phyloP scores from a whole-genome alignment of 2,888 invertebrate genomes.

The Sycophila texana region DNA sequence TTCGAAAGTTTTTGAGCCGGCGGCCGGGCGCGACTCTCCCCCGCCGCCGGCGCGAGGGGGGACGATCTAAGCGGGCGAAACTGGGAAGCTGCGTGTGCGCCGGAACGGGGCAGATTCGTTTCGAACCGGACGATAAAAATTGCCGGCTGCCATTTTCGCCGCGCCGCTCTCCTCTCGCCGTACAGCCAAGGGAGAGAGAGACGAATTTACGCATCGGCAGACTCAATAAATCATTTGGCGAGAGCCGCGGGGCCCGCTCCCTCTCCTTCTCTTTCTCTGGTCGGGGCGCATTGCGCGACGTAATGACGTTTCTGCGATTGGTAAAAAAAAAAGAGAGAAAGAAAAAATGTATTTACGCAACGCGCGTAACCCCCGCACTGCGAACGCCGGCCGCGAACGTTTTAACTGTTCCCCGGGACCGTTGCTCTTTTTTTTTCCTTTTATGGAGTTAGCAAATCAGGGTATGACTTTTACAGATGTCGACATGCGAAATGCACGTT shows the following conservation, averaged over 20 bases:
- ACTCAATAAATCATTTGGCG: slow-evolving; percentile 23
- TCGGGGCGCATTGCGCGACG: neutral
- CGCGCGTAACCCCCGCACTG: slow-evolving; percentile 17
- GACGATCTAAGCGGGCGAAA: neutral
- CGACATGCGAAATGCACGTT: neutral
- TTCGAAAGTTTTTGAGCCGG: slow-evolving; percentile 28
- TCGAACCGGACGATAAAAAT: slow-evolving; percentile 27
- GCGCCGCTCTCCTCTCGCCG: slow-evolving; percentile 8
- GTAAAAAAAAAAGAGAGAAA: neutral
- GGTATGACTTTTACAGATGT: slow-evolving; percentile 14
- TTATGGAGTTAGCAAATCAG: slow-evolving; percentile 2
- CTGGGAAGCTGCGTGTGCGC: neutral
- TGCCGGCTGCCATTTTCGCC: slow-evolving; percentile 30
- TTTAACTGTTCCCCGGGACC: neutral
- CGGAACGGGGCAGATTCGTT: slow-evolving; percentile 12
- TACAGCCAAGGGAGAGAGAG: slow-evolving; percentile 1
- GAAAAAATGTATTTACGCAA: neutral
- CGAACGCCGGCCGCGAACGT: too few species aligned
- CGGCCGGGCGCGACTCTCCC: neutral
- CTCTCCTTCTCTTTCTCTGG: neutral
- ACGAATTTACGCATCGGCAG: slow-evolving; percentile 24
- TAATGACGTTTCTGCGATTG: slow-evolving; percentile 38
- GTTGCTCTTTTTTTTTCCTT: neutral
- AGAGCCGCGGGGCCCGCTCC: neutral
- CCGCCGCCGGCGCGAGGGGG: neutral